Base-by-base conservation (phyloP, 2,113 vertebrate species). In the Eubucco bourcierii region DNA sequence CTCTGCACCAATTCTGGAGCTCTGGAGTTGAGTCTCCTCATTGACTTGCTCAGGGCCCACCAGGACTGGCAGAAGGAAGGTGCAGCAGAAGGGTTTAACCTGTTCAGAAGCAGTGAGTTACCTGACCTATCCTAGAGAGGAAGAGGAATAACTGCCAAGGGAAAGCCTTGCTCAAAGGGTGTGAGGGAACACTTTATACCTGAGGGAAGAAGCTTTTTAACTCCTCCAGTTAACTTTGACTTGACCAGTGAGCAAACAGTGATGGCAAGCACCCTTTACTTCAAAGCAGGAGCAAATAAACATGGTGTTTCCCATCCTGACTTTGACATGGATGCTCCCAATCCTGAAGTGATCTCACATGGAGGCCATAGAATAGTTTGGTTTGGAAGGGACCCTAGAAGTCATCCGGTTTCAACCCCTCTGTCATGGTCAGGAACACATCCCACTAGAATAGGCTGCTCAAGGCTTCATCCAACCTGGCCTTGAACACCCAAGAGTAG, bases 11-110 rank as follows among this genome's bases (percentile, higher is more conserved):
- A 1, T 46, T 29, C 31, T 2, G 56, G 52, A 78, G 58, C 27
- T 19, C 47, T 41, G 12, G 29, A 75, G 17, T 9, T 12, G n/a
- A 50, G 13, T 75, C 41, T 50, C 78, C 82, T 59, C 41, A 6
- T 15, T n/a, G 23, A 72, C 59, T 21, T 11, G 8, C 41, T 44
- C 44, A 6, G 0, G 0, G 84, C 80, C 73, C 73, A 56, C 15
- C 73, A 47, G 50, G 60, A 67, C 71, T 14, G 44, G 59, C 37
- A 47, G 50, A 52, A 20, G 68, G n/a, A 88, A 47, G 67, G 29
- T 7, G 20, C 25, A 56, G 79, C 27, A 68, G 59, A 68, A 77
- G 19, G 34, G 73, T 58, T 80, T 78, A 52, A 53, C 25, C 52
- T 9, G 0, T 53, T 63, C 17, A 33, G 73, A 73, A 80, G 52